These are phyloP conservation scores for Drosophila nr. fundita DNA, from an alignment of 2,888 invertebrate genomes.

Conservation along the genomic window DNA sequence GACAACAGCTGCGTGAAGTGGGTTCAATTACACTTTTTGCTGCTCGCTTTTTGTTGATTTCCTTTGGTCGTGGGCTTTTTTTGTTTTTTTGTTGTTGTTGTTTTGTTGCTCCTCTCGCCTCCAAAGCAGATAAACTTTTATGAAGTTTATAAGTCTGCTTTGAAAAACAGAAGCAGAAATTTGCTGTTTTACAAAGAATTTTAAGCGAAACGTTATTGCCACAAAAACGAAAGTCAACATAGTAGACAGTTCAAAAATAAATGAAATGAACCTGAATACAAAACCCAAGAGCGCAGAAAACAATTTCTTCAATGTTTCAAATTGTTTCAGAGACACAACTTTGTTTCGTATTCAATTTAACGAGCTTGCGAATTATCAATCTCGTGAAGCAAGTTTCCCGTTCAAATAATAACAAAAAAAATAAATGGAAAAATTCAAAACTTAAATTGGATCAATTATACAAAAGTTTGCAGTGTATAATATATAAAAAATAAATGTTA, in stretches of 20 bases:
- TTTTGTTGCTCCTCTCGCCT: background rate
- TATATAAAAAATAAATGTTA: background rate
- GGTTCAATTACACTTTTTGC: conserved; percentile 69
- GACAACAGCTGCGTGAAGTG: conserved; percentile 77
- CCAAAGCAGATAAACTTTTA: conserved; percentile 62
- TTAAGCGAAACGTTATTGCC: conserved; percentile 64
- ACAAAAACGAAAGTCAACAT: conserved; percentile 58
- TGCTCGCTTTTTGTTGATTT: conserved; percentile 26
- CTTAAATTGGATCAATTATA: conserved; percentile 3
- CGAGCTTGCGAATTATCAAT: conserved; percentile 20
- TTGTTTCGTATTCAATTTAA: conserved; percentile 32
- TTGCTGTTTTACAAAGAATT: conserved; percentile 37
- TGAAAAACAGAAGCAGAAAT: conserved; percentile 32
- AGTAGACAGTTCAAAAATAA: conserved; percentile 28
- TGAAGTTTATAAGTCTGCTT: conserved; percentile 58
- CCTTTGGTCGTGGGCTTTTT: conserved; percentile 18
- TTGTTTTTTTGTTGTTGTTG: background rate
- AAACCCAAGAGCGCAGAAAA: conserved; percentile 14
- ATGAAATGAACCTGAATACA: conserved; percentile 27
- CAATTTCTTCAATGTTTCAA: conserved; percentile 29
- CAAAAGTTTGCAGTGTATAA: background rate
- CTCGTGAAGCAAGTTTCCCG: conserved; percentile 5
- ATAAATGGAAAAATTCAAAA: background rate
- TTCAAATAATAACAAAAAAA: conserved; percentile 9
- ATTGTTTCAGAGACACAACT: conserved; percentile 17